These are phyloP conservation scores for Cristatella mucedo DNA, from an alignment of 2,888 invertebrate species.

Conservation along the genomic window DNA sequence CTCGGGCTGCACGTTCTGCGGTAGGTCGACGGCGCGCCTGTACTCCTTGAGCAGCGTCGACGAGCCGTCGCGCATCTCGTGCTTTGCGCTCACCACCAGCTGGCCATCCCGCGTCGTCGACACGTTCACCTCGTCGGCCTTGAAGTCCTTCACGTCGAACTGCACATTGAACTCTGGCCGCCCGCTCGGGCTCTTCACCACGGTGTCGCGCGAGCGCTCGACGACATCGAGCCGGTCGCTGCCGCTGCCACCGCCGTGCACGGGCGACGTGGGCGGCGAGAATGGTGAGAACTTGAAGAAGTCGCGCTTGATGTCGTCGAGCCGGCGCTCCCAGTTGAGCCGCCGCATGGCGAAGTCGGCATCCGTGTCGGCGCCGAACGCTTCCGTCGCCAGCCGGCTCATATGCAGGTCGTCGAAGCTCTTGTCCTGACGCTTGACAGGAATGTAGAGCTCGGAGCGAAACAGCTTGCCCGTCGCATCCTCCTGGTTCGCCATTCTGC, in stretches of 20 bases:
- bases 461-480: too few species aligned
- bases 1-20: constrained; percentile 2
- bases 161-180: constrained; percentile 4
- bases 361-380: neutral
- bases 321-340: neutral
- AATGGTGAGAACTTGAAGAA: constrained; percentile 5
- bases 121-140: constrained; percentile 6
- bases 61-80: constrained; percentile 1
- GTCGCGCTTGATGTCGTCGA: neutral
- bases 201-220: too few species aligned
- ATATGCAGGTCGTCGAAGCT: constrained; percentile 9
- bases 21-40: constrained; percentile 6
- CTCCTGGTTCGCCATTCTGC: too few species aligned
- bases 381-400: constrained; percentile 2
- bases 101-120: constrained; percentile 5
- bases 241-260: neutral
- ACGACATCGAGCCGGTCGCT: too few species aligned
- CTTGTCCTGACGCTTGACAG: neutral
- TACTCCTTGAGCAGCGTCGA: constrained; percentile 4
- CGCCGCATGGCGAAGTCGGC: constrained; percentile 2
- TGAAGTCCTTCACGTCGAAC: constrained; percentile 9
- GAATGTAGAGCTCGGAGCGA: constrained; percentile 2
- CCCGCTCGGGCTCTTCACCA: constrained; percentile 4
- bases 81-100: constrained; percentile 3
- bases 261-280: too few species aligned